A percentile compares a stretch with the other conserved stretches of the same genome.
Conservation (phyloP, 2,797 vertebrate species). For the Arctocebus calabarensis region DNA sequence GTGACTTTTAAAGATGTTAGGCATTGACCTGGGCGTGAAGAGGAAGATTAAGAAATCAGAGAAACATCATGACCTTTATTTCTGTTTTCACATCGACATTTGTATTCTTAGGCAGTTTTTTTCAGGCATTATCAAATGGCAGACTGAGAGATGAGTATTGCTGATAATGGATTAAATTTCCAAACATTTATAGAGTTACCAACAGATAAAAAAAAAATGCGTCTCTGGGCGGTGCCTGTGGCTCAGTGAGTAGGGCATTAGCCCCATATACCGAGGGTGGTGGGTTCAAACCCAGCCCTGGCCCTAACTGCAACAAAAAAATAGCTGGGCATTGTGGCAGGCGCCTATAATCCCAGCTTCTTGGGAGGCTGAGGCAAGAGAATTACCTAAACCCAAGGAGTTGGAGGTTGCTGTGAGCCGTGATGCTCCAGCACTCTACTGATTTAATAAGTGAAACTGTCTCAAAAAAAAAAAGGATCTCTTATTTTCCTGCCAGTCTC, state of each 20-base stretch:
- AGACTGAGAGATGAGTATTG: not conserved
- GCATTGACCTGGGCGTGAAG: not conserved
- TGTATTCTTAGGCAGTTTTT: not conserved
- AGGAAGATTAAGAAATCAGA: constrained; percentile 7
- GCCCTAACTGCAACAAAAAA: too few relatives aligned
- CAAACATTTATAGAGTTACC: not conserved
- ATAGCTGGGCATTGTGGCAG: too few relatives aligned
- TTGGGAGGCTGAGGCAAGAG: too few relatives aligned
- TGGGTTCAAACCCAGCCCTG: too few relatives aligned
- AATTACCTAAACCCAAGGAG: too few relatives aligned
- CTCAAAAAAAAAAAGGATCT: not conserved
- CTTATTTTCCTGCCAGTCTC: not conserved
- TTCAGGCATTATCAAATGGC: not conserved
- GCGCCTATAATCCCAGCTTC: too few relatives aligned
- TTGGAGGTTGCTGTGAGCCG: too few relatives aligned
- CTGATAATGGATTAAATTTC: not conserved
- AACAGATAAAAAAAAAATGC: not conserved
- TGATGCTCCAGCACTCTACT: too few relatives aligned
- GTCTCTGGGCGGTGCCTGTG: too few relatives aligned
- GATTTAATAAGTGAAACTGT: too few relatives aligned
- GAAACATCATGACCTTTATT: not conserved
- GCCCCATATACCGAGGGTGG: too few relatives aligned
- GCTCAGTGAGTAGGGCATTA: too few relatives aligned
- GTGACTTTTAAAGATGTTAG: constrained; percentile 35
- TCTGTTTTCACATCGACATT: not conserved